Evolutionary conservation across 2,888 invertebrate species (phyloP), one percentile per base, ranked within the genome.

Genomic region (Euspilapteryx auroguttella): DNA sequence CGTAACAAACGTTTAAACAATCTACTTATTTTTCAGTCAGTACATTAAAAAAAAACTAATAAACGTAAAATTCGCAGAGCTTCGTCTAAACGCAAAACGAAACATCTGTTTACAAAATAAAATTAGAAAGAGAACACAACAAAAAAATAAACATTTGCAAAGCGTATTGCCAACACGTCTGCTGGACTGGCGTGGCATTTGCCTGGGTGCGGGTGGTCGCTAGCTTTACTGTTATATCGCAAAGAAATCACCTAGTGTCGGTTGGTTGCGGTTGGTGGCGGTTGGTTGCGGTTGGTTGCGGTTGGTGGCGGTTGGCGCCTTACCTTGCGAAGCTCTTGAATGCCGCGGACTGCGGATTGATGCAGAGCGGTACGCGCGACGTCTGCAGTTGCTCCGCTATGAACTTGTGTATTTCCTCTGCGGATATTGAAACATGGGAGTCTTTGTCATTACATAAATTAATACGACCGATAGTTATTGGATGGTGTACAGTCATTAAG

Each of bases 281-380:
- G 32, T 34, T 33, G 36, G 36, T 34, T 33, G 37, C 28, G 30
- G n/a, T n/a, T n/a, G n/a, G n/a, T n/a, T n/a, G n/a, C n/a, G n/a
- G n/a, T n/a, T n/a, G n/a, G n/a, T n/a, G n/a, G n/a, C 15, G 12
- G 21, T 21, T 13, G 14, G 9, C 12, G 55, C 73, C 87, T 91
- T 90, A 98, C 97, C 95, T 98, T 82, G 96, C 94, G 86, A 99
- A 99, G 83, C 94, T 97, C 83, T 97, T 97, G 84, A 97, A 99
- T 69, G 98, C 96, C 66, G 97, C 96, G 58, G 97, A 97, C 79
- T 96, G 95, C 50, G 98, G 99, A 80, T 99, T 99, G 81, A 99
- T 98, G 83, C 98, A 98, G 49, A 99, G 83, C 44, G 99, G 98
- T 49, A 99, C 95, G 44, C 95, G 87, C 56, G 91, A 92, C 54